Base-by-base conservation (phyloP, 1,140 invertebrate species). In the Latrodectus geometricus region DNA sequence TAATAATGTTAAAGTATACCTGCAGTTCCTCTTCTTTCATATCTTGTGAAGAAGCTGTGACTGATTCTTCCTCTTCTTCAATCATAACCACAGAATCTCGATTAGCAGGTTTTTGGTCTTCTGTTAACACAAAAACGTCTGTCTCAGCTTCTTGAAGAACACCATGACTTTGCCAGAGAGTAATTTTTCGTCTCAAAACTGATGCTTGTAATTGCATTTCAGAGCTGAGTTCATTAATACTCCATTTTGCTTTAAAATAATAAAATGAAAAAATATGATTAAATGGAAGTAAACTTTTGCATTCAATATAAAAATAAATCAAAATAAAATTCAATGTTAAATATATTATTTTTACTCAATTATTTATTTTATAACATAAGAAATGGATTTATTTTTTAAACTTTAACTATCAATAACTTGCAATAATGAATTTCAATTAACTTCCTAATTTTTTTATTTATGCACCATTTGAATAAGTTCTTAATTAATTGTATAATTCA, bases 21-120 rank as follows among this genome's bases (percentile, higher is more conserved):
- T 97, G 96, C n/a, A 97, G 91, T 90, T 98, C 97, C 89, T 97
- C 96, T 91, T 98, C 96, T 84, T 96, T 93, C 92, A 98, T 97
- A 91, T 97, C 96, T 91, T 96, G 95, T 12, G 96, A 95, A 21
- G 96, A 97, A 9, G 97, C 96, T 94, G 98, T 97, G 0, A 95
- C 96, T 91, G 96, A 97, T 91, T 98, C 97, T 9, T 94, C 92
- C 91, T 99, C 97, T 89, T 97, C 97, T 89, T 99, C 97, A 88
- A 97, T 94, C 90, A 95, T 93, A 79, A 95, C 94, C 72, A 93
- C 89, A 77, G 78, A 76, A 52, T 74, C 75, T 35, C 65, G 87
- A 77, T 88, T 88, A 14, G 84, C 68, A n/a, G 73, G 82, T 79
- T 92, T 91, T 21, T 89, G 81, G 86, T 96, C 95, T 90, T 98